Evolutionary conservation across 2,797 vertebrate species (phyloP).

Genomic region (Chelon auratus): DNA sequence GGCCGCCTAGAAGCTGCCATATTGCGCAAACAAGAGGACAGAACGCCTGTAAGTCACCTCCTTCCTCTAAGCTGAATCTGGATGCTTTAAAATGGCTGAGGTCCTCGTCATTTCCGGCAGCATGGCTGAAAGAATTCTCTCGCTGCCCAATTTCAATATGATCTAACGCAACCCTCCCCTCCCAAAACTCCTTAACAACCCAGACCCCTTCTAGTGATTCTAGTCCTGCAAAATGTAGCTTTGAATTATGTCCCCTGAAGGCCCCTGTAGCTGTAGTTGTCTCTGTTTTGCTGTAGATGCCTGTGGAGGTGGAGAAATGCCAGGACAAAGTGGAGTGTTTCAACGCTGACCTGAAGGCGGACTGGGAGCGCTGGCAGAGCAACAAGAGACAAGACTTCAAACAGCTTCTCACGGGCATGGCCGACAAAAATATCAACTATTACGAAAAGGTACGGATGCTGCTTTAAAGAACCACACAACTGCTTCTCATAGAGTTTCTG

Average conservation of each 20-base stretch:
- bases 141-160: background rate
- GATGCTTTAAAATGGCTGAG: too few species aligned
- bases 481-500: background rate
- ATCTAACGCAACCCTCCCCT: background rate
- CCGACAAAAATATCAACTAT: slow-evolving; percentile 95
- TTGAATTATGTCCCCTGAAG: slow-evolving; percentile 14
- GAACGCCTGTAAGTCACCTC: slow-evolving; percentile 86
- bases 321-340: slow-evolving; percentile 97
- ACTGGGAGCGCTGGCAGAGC: slow-evolving; percentile 99
- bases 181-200: slow-evolving; percentile 1
- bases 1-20: slow-evolving; percentile 92
- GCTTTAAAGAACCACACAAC: background rate
- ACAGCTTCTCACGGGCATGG: slow-evolving; percentile 93
- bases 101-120: background rate
- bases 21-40: slow-evolving; percentile 91
- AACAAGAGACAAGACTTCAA: slow-evolving; percentile 97
- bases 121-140: background rate
- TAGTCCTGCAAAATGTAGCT: slow-evolving; percentile 23
- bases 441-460: slow-evolving; percentile 91
- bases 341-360: slow-evolving; percentile 97
- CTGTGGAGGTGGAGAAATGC: slow-evolving; percentile 94
- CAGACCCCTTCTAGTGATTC: background rate
- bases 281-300: slow-evolving; percentile 83
- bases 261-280: slow-evolving; percentile 60
- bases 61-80: background rate